Conservation (phyloP, 2,797 vertebrate genomes). For the Cephalopachus bancanus region DNA sequence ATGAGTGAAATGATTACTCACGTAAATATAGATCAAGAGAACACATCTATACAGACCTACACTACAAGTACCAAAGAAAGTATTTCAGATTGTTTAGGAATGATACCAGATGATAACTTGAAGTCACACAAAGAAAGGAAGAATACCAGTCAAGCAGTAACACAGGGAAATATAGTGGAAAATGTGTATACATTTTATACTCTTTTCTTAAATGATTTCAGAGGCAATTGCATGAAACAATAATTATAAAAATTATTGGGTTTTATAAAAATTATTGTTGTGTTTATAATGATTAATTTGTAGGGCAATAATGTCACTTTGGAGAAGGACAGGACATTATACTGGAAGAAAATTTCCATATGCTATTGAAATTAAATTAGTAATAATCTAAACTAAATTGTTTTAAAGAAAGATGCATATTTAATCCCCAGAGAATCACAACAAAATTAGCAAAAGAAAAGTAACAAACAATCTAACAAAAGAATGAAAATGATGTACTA, state of each 20-base stretch:
- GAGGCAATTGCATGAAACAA: background rate
- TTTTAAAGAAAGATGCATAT: background rate
- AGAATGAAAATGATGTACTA: background rate
- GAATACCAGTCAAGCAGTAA: background rate
- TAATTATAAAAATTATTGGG: background rate
- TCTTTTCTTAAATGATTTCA: background rate
- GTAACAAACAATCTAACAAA: background rate
- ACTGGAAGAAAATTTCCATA: background rate
- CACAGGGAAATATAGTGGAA: background rate
- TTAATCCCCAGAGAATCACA: background rate
- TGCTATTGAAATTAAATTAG: background rate
- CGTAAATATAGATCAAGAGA: background rate
- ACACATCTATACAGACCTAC: background rate
- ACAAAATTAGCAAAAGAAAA: background rate
- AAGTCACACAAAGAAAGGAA: background rate
- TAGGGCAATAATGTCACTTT: background rate
- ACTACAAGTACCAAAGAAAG: background rate
- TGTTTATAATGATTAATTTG: background rate
- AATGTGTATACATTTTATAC: background rate
- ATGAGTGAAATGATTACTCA: background rate
- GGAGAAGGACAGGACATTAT: background rate
- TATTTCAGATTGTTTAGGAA: background rate
- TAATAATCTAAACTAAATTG: background rate
- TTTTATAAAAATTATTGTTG: background rate
- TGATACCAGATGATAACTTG: background rate